Evolutionary conservation across 2,113 vertebrate species (phyloP), one percentile per base, ranked within the genome.

Genomic region (Parotia lawesii): DNA sequence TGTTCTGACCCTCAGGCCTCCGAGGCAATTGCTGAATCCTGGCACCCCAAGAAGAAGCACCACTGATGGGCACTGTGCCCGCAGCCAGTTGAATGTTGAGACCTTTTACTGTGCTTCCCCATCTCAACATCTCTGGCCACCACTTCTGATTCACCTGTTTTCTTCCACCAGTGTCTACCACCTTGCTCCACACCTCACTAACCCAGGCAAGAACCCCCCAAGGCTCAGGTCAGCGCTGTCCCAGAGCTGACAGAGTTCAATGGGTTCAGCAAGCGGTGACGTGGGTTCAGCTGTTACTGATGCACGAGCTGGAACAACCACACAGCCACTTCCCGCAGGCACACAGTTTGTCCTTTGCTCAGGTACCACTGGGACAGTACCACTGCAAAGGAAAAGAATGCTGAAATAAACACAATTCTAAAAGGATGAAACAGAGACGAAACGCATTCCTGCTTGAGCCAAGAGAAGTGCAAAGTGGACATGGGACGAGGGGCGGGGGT

Each of bases 241-340:
- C 40, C 93, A 42, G 69, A 89, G 57, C 57, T 9, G 8, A 15
- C 44, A 35, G 65, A 93, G 94, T 95, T 96, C 90, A 93, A 2
- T 0, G n/a, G 69, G 95, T 95, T 96, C 96, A 94, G 38, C 84
- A 16, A n/a, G 58, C 0, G 18, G 75, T 94, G 91, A 91, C 21
- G 5, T 42, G 93, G 92, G 91, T 95, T 93, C 82, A 95, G 87
- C 75, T 77, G 87, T 96, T 93, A 95, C 75, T 81, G 92, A 95
- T 25, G 80, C 65, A 95, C 82, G 23, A 70, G 51, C 93, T 90
- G 93, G 79, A 96, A 96, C 91, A 92, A 91, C 81, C 71, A 58
- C 87, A 73, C 44, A 45, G 78, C 45, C 7, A 19, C 75, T 83
- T 58, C 67, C 81, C 89, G 16, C 65, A 17, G 35, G 50, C 28